A percentile compares a stretch with the other conserved stretches of the same genome.
These are phyloP conservation scores for Tetheella fluctuosa DNA, from an alignment of 2,888 invertebrate species.

Conservation along the genomic window DNA sequence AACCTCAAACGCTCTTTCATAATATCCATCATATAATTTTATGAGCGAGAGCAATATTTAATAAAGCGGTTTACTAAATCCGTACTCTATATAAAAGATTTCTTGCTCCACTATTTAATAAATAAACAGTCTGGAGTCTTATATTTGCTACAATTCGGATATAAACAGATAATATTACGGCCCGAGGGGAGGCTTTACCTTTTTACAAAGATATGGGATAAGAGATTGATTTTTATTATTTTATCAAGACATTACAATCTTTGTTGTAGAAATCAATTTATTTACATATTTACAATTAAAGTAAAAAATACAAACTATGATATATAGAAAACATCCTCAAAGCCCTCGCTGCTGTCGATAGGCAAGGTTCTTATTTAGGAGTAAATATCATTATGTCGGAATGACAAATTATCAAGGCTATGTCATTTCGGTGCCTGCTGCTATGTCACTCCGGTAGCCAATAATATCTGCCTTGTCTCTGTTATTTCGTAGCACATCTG, in stretches of 20 bases:
- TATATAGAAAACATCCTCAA: too few relatives aligned
- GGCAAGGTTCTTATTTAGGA: neutral
- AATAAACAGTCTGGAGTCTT: conserved; percentile 1
- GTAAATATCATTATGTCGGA: neutral
- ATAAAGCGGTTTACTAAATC: conserved; percentile 5
- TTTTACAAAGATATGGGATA: neutral
- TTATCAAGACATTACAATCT: neutral
- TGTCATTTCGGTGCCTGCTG: neutral
- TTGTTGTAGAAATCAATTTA: too few relatives aligned
- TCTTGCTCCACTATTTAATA: conserved; percentile 3
- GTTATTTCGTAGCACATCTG: neutral
- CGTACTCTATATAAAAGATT: neutral
- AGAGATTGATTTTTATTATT: conserved; percentile 7
- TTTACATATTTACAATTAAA: too few relatives aligned
- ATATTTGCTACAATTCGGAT: neutral
- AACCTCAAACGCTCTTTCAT: neutral
- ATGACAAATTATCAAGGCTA: neutral
- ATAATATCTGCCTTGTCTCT: neutral
- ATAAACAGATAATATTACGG: neutral
- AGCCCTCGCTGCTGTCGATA: too few relatives aligned
- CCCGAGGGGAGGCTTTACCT: neutral
- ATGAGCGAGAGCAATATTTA: neutral
- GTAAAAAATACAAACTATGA: too few relatives aligned
- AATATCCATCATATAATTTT: conserved; percentile 3
- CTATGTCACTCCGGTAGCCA: neutral